These are phyloP conservation scores for Epistrophe grossulariae DNA, from an alignment of 2,888 invertebrate genomes.

Conservation along the genomic window DNA sequence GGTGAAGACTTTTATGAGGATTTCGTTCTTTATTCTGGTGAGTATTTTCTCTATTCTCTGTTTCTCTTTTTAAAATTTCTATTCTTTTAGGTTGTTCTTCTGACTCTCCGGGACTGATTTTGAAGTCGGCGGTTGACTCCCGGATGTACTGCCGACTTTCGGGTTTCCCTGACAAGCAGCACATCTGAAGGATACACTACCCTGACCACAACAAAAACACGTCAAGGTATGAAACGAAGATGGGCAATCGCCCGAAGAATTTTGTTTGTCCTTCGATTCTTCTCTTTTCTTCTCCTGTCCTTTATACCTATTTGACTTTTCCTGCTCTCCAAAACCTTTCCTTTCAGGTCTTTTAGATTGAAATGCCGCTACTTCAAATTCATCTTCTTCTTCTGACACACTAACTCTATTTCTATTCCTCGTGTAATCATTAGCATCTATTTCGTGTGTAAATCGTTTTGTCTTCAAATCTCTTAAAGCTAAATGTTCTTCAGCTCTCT, in stretches of 20 bases:
- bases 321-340: no score
- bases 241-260: no score
- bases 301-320: no score
- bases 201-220: conserved; percentile 1
- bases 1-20: not conserved
- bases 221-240: conserved; percentile 17
- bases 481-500: not conserved
- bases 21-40: not conserved
- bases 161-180: conserved; percentile 16
- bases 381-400: no score
- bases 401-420: no score
- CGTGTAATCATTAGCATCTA: no score
- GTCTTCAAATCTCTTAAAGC: no score
- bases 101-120: not conserved
- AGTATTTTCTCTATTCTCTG: not conserved
- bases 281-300: no score
- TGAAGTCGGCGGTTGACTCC: conserved; percentile 7
- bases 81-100: not conserved
- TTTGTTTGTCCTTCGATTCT: no score
- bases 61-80: not conserved
- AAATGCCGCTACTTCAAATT: no score
- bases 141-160: conserved; percentile 8
- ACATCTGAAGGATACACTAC: not conserved
- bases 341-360: no score
- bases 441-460: no score